Evolutionary conservation across 2,113 vertebrate species (phyloP).

Genomic region (Paracanthobrama guichenoti): DNA sequence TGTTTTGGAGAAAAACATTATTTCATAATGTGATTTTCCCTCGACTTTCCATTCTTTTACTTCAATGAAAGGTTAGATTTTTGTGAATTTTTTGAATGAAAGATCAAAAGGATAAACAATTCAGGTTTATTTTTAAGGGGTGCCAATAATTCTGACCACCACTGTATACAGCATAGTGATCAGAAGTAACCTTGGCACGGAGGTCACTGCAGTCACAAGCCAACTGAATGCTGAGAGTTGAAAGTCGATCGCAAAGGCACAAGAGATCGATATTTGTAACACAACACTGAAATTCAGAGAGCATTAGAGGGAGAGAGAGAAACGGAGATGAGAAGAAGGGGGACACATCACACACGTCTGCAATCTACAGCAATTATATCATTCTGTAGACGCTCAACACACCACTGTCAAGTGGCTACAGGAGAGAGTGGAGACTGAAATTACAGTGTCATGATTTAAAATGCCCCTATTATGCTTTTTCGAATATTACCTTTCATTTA

Average conservation of each 20-base stretch:
- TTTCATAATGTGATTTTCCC: too few relatives aligned
- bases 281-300: slow-evolving; percentile 66
- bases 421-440: neutral
- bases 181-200: slow-evolving; percentile 75
- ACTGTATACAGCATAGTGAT: neutral
- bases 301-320: neutral
- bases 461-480: too few relatives aligned
- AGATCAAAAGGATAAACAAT: too few relatives aligned
- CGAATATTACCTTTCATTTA: too few relatives aligned
- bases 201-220: slow-evolving; percentile 74
- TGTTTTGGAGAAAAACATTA: too few relatives aligned
- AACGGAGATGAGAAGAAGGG: slow-evolving; percentile 23
- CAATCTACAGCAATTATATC: neutral
- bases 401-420: neutral
- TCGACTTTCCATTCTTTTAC: too few relatives aligned
- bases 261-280: slow-evolving; percentile 70
- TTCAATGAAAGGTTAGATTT: too few relatives aligned
- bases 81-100: too few relatives aligned
- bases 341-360: neutral
- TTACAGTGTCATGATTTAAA: neutral
- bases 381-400: neutral
- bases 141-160: too few relatives aligned
- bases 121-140: too few relatives aligned
- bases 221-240: slow-evolving; percentile 61
- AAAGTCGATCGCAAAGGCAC: slow-evolving; percentile 76